phyloP scores from a whole-genome alignment of 2,113 vertebrate genomes.

The Apus apus region DNA sequence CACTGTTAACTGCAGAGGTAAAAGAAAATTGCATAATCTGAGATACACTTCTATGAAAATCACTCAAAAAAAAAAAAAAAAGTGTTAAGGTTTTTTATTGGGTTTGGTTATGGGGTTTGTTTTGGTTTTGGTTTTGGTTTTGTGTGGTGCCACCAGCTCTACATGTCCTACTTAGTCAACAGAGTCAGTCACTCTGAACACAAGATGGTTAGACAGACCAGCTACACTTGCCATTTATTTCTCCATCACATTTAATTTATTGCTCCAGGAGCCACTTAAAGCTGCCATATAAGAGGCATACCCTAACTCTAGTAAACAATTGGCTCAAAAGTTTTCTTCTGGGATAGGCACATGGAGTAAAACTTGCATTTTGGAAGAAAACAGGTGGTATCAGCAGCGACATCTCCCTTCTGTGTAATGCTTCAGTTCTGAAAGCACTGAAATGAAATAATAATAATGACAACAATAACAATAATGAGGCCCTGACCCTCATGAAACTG shows the following conservation, averaged over 20 bases:
- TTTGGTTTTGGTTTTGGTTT: background rate
- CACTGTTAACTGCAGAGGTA: background rate
- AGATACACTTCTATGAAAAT: background rate
- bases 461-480: background rate
- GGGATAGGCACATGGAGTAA: background rate
- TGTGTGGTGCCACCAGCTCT: background rate
- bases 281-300: background rate
- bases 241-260: background rate
- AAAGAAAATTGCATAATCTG: background rate
- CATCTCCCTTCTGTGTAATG: background rate
- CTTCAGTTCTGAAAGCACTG: background rate
- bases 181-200: background rate
- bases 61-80: background rate
- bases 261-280: background rate
- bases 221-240: background rate
- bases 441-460: background rate
- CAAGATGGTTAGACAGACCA: background rate
- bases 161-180: background rate
- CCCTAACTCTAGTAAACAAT: background rate
- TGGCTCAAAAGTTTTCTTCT: background rate
- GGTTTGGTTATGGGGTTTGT: background rate
- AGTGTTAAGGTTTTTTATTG: accelerated
- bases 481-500: background rate
- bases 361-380: background rate
- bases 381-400: background rate